Evolutionary conservation across 2,797 vertebrate genomes (phyloP).

Genomic region (Tolypeutes matacus): DNA sequence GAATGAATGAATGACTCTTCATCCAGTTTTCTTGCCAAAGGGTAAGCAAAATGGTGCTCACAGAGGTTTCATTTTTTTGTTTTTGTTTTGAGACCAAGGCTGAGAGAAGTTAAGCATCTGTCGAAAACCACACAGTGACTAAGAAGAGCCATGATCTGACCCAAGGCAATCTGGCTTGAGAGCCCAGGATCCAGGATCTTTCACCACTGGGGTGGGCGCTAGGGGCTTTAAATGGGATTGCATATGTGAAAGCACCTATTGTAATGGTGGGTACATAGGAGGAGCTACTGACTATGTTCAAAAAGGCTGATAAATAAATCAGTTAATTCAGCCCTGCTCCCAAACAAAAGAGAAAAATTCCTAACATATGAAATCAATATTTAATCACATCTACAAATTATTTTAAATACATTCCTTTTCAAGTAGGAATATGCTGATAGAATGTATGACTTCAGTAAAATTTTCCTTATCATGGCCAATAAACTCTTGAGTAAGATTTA

Average conservation of each 20-base stretch:
- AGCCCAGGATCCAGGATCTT: not conserved
- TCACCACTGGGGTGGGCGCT: rapidly evolving
- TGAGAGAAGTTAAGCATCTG: constrained; percentile 49
- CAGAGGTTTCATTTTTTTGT: no score
- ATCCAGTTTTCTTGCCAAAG: not conserved
- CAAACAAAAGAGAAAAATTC: constrained; percentile 64
- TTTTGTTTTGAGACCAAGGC: not conserved
- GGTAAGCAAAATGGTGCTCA: not conserved
- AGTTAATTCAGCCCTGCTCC: constrained; percentile 34
- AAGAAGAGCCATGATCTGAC: not conserved
- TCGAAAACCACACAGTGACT: not conserved
- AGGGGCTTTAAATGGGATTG: not conserved
- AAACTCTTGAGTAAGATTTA: constrained; percentile 63
- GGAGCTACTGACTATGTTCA: not conserved
- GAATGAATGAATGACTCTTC: not conserved
- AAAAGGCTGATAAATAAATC: constrained; percentile 42
- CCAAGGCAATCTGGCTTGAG: not conserved
- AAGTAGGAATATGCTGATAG: constrained; percentile 55
- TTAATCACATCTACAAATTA: constrained; percentile 74
- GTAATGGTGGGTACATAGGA: not conserved
- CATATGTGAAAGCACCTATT: not conserved
- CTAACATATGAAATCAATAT: constrained; percentile 74
- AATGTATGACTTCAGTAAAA: constrained; percentile 66
- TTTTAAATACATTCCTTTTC: constrained; percentile 63
- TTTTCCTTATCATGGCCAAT: constrained; percentile 56